Conservation (phyloP, 2,888 invertebrate species). For the Philaethria dido region DNA sequence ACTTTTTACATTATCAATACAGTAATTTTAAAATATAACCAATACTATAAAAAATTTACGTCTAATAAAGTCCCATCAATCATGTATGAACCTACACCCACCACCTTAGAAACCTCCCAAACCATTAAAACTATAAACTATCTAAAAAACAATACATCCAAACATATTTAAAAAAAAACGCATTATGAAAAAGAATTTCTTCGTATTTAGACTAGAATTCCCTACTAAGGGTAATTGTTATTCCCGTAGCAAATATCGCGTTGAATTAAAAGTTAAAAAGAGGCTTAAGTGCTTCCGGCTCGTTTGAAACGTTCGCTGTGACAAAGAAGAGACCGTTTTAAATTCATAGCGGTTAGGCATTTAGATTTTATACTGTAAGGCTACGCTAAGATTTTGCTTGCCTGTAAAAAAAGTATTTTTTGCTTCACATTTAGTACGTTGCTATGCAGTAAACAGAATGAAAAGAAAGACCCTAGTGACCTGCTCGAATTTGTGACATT, state of each 20-base stretch:
- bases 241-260: conserved; percentile 32
- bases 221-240: conserved; percentile 24
- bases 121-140: too few species aligned
- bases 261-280: conserved; percentile 34
- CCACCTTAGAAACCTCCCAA: too few species aligned
- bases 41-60: too few species aligned
- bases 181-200: neutral
- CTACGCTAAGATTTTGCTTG: neutral
- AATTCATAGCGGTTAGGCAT: conserved; percentile 34
- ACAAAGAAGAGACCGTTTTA: conserved; percentile 32
- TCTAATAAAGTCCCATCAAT: too few species aligned
- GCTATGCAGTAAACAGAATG: neutral
- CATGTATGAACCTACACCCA: too few species aligned
- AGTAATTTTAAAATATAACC: too few species aligned
- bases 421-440: neutral
- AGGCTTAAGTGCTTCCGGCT: conserved; percentile 33
- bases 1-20: too few species aligned
- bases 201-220: conserved; percentile 14
- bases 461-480: neutral
- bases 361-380: conserved; percentile 17
- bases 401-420: neutral
- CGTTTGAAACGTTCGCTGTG: conserved; percentile 24
- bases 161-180: neutral
- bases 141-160: neutral
- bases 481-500: neutral